Base-by-base conservation (phyloP, 2,888 invertebrate genomes). In the Tachystola acroxantha region DNA sequence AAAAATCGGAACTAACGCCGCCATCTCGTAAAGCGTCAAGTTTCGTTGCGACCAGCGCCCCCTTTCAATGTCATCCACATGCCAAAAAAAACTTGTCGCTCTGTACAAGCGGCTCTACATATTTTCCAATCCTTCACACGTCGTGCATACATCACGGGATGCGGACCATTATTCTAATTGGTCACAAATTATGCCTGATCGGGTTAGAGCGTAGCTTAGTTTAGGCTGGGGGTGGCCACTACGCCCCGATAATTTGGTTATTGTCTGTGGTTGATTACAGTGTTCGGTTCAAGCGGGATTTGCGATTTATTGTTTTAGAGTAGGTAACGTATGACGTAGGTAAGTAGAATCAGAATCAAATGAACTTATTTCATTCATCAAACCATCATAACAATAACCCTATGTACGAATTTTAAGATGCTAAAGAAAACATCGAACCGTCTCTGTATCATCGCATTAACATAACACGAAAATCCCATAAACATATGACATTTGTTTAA, bases 121-220 rank as follows among this genome's bases (percentile, higher is more conserved):
- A 10, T 31, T 28, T 39, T 36, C 1, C 26, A 61, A 39, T 60
- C 25, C 42, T 57, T 39, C 36, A 50, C 59, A 69, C 71, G 72
- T 70, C 73, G 69, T 76, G 80, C 82, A 84, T 84, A 80, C 85
- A 78, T 86, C 86, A 85, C 81, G 54, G 67, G 53, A 58, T 58
- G 64, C 59, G 57, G 69, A 71, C 85, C 87, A 87, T 86, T 86
- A 86, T 85, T 85, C 85, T 86, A 87, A 87, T 86, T 87, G 87
- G 80, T 81, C 86, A 76, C 86, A 85, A 86, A 85, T 86, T 85
- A 84, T 80, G 81, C 72, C 77, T 78, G 84, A 86, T 85, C 84
- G 84, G 86, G 84, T 85, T 85, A 85, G 75, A 76, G 67, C 73
- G 77, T 76, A 78, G 82, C 70, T 75, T 66, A 69, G 80, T 73